phyloP scores from a whole-genome alignment of 2,888 invertebrate genomes.

The Eupithecia abbreviata region DNA sequence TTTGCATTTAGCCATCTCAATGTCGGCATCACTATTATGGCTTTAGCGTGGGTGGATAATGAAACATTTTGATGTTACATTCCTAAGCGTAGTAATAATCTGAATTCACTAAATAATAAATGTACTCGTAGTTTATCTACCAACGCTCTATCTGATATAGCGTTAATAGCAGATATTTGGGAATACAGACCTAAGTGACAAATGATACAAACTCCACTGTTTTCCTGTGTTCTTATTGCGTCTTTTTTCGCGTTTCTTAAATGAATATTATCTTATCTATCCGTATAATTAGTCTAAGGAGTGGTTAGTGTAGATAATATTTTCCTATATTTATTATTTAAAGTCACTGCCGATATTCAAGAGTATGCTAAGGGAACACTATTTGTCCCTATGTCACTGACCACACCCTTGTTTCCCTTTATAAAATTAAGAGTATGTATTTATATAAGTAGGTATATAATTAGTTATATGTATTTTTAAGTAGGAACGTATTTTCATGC shows the following conservation, averaged over 20 bases:
- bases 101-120: background rate
- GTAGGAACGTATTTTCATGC: too few relatives aligned
- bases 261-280: background rate
- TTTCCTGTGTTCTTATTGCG: background rate
- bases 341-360: too few relatives aligned
- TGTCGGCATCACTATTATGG: constrained; percentile 3
- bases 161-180: background rate
- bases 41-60: constrained; percentile 2
- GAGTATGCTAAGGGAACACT: too few relatives aligned
- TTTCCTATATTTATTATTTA: too few relatives aligned
- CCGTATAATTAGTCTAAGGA: background rate
- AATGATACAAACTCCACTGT: background rate
- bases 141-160: background rate
- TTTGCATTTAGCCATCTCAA: constrained; percentile 1
- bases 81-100: background rate
- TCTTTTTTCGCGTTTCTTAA: background rate
- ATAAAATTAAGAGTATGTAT: too few relatives aligned
- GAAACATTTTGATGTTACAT: background rate
- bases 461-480: too few relatives aligned
- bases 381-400: too few relatives aligned
- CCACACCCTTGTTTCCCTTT: too few relatives aligned
- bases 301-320: background rate
- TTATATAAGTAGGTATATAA: too few relatives aligned
- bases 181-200: background rate
- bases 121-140: background rate